These are phyloP conservation scores for Macrotus californicus DNA, from an alignment of 2,113 vertebrate species.

Conservation along the genomic window DNA sequence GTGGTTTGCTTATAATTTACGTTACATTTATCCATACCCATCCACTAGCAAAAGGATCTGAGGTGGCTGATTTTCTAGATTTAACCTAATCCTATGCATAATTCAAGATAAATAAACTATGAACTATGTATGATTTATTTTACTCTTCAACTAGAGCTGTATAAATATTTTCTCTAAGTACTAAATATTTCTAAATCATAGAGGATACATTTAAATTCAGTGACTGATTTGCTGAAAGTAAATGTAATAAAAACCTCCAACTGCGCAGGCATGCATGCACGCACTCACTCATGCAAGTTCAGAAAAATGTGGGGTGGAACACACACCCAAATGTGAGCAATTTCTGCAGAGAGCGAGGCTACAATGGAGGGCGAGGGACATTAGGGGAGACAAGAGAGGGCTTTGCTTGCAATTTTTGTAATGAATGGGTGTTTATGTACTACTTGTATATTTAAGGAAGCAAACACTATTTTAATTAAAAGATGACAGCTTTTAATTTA, in stretches of 20 bases:
- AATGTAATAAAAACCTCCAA: slow-evolving; percentile 5
- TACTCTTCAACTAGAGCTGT: slow-evolving; percentile 55
- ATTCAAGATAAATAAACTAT: slow-evolving; percentile 68
- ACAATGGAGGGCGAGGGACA: background rate
- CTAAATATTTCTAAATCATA: slow-evolving; percentile 56
- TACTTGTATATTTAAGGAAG: background rate
- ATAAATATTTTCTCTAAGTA: slow-evolving; percentile 65
- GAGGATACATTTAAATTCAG: slow-evolving; percentile 50
- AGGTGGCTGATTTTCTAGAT: slow-evolving; percentile 55
- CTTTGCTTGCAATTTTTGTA: background rate
- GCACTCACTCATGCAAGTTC: background rate
- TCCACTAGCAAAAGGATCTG: slow-evolving; percentile 17
- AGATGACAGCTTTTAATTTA: background rate
- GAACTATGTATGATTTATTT: slow-evolving; percentile 59
- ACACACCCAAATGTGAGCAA: background rate
- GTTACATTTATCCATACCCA: slow-evolving; percentile 13
- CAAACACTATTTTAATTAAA: background rate
- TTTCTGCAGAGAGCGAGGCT: background rate
- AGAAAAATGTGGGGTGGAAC: background rate
- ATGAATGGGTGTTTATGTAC: background rate
- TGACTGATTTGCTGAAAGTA: slow-evolving; percentile 22
- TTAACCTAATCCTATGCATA: slow-evolving; percentile 53
- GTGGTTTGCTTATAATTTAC: slow-evolving; percentile 48
- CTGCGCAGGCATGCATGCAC: background rate
- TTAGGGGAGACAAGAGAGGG: background rate